phyloP scores from a whole-genome alignment of 2,797 vertebrate species.

The Paedocypris micromegethes region DNA sequence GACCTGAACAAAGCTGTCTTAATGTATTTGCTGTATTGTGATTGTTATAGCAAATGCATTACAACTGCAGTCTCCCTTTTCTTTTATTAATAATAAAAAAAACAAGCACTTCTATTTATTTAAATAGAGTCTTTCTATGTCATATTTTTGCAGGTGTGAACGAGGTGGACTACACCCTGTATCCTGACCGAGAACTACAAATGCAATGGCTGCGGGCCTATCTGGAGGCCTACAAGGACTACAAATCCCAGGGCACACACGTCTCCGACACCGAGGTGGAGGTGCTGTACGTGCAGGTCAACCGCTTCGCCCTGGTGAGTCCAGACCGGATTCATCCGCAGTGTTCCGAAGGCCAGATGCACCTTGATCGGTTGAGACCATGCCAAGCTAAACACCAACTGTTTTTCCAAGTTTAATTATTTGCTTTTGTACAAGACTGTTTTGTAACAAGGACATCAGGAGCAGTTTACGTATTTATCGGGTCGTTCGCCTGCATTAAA shows the following conservation, averaged over 20 bases:
- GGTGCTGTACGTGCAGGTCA: constrained; percentile 89
- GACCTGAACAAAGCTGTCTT: background rate
- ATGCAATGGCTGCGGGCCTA: constrained; percentile 86
- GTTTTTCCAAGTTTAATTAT: constrained; percentile 21
- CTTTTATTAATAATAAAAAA: too few species aligned
- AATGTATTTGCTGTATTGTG: too few species aligned
- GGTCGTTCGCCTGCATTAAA: background rate
- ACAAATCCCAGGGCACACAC: constrained; percentile 75
- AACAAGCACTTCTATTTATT: too few species aligned
- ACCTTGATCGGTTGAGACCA: background rate
- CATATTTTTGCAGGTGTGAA: constrained; percentile 77
- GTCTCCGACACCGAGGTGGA: constrained; percentile 88
- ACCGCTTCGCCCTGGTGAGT: constrained; percentile 90
- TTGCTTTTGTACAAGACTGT: constrained; percentile 3
- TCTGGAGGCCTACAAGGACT: constrained; percentile 90
- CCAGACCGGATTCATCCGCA: background rate
- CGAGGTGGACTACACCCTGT: constrained; percentile 91
- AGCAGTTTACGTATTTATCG: constrained; percentile 15
- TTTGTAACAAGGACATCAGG: constrained; percentile 9
- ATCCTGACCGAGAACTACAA: constrained; percentile 81
- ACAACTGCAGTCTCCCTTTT: too few species aligned
- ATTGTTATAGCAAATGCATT: too few species aligned
- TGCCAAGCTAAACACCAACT: constrained; percentile 20
- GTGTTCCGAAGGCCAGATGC: background rate
- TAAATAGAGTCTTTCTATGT: background rate